A percentile compares a stretch with the other conserved stretches of the same genome.
phyloP scores from a whole-genome alignment of 2,888 invertebrate species.

The Plagiodera versicolora region DNA sequence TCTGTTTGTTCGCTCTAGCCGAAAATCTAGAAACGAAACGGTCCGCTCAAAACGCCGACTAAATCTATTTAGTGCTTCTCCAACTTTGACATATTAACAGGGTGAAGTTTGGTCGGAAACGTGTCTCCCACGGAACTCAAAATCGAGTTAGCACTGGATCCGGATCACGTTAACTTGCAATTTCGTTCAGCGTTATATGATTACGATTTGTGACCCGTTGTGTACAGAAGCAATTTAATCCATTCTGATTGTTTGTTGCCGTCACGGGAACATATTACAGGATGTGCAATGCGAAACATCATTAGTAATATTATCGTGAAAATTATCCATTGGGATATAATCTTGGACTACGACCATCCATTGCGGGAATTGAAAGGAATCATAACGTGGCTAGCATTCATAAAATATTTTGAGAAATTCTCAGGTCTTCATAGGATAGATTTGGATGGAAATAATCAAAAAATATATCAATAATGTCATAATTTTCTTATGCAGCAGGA shows the following conservation, averaged over 20 bases:
- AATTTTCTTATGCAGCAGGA: too few relatives aligned
- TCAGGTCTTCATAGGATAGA: too few relatives aligned
- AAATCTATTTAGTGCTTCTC: conserved; percentile 27
- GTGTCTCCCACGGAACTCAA: conserved; percentile 16
- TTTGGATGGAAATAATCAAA: too few relatives aligned
- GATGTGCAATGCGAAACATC: not conserved
- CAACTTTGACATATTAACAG: conserved; percentile 30
- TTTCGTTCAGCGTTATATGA: conserved; percentile 20
- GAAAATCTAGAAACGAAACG: not conserved
- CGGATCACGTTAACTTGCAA: conserved; percentile 23
- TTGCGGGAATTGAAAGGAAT: too few relatives aligned
- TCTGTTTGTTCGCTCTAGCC: not conserved
- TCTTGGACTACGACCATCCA: too few relatives aligned
- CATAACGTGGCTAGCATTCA: too few relatives aligned
- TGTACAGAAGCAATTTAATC: conserved; percentile 22
- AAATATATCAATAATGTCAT: too few relatives aligned
- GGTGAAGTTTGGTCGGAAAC: conserved; percentile 20
- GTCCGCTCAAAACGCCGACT: not conserved
- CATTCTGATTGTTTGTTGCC: conserved; percentile 15
- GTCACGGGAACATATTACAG: conserved; percentile 13
- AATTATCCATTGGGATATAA: too few relatives aligned
- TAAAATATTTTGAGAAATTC: too few relatives aligned
- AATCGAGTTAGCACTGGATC: conserved; percentile 19
- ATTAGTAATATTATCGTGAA: too few relatives aligned
- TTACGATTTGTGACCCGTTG: conserved; percentile 20